A percentile compares a stretch with the other conserved stretches of the same genome.
These are phyloP conservation scores for Mionectes olivaceus DNA, from an alignment of 2,797 vertebrate genomes.

Conservation along the genomic window DNA sequence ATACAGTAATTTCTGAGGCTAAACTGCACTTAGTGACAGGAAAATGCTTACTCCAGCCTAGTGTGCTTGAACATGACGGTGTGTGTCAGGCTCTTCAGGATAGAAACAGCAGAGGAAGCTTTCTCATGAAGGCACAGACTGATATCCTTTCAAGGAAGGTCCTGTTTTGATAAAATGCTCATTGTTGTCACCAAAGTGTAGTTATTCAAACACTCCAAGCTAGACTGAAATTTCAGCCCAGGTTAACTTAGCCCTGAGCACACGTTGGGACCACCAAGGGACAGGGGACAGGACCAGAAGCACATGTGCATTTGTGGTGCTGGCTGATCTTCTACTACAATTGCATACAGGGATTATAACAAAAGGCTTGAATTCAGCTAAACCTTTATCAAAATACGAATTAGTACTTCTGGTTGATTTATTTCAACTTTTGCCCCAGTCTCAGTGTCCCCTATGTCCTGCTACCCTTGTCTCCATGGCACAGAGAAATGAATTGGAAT, in stretches of 20 bases:
- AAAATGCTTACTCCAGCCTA: not conserved
- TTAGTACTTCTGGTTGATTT: conserved; percentile 23
- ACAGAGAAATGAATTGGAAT: not conserved
- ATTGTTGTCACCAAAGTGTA: not conserved
- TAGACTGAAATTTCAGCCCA: not conserved
- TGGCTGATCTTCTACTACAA: not conserved
- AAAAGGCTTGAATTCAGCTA: not conserved
- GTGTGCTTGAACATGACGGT: not conserved
- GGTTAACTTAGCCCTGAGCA: not conserved
- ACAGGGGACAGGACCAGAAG: not conserved
- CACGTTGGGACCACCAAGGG: rapidly evolving
- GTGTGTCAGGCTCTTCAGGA: not conserved
- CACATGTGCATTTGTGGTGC: not conserved
- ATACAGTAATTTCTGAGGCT: not conserved
- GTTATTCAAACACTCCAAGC: not conserved
- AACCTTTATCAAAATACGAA: conserved; percentile 54
- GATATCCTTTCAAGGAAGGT: not conserved
- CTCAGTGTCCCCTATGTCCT: not conserved
- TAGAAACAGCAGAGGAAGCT: conserved; percentile 16
- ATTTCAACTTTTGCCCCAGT: not conserved
- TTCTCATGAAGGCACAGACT: not conserved
- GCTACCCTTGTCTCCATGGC: not conserved
- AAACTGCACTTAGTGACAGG: not conserved
- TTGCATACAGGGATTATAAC: rapidly evolving
- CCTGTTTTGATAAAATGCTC: not conserved